phyloP scores from a whole-genome alignment of 2,888 invertebrate species.

The Hydriomena furcata region DNA sequence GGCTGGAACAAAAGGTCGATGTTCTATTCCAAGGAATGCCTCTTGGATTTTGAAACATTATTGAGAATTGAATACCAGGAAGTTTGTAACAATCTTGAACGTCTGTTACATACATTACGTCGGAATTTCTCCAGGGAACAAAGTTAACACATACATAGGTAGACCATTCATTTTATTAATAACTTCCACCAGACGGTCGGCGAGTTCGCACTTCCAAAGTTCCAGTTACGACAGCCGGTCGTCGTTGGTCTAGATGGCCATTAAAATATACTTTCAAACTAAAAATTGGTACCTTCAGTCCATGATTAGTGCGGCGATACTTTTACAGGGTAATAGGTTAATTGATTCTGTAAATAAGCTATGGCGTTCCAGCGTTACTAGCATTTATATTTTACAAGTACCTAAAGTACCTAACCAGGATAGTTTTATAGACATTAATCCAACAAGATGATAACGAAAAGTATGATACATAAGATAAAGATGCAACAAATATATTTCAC shows the following conservation, averaged over 20 bases:
- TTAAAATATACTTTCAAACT: constrained; percentile 51
- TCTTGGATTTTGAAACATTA: constrained; percentile 13
- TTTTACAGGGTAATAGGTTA: constrained; percentile 30
- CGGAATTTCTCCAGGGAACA: constrained; percentile 22
- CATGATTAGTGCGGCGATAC: constrained; percentile 38
- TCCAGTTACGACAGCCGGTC: constrained; percentile 52
- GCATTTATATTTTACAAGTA: too few species aligned
- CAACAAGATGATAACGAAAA: too few species aligned
- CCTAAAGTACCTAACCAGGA: too few species aligned
- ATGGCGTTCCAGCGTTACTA: too few species aligned
- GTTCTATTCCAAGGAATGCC: constrained; percentile 48
- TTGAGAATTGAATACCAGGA: constrained; percentile 4
- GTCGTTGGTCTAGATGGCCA: constrained; percentile 40
- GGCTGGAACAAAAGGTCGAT: constrained; percentile 51
- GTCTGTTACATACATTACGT: constrained; percentile 25
- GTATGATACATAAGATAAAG: too few species aligned
- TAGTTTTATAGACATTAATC: too few species aligned
- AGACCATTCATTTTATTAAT: constrained; percentile 55
- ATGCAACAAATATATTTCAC: too few species aligned
- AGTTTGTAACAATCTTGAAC: constrained; percentile 21
- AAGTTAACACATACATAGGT: constrained; percentile 43
- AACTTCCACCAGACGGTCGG: constrained; percentile 42
- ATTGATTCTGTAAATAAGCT: constrained; percentile 26
- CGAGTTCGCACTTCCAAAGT: constrained; percentile 49
- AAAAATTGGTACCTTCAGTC: constrained; percentile 41